Evolutionary conservation across 2,113 vertebrate species (phyloP).

Genomic region (Mus spicilegus): DNA sequence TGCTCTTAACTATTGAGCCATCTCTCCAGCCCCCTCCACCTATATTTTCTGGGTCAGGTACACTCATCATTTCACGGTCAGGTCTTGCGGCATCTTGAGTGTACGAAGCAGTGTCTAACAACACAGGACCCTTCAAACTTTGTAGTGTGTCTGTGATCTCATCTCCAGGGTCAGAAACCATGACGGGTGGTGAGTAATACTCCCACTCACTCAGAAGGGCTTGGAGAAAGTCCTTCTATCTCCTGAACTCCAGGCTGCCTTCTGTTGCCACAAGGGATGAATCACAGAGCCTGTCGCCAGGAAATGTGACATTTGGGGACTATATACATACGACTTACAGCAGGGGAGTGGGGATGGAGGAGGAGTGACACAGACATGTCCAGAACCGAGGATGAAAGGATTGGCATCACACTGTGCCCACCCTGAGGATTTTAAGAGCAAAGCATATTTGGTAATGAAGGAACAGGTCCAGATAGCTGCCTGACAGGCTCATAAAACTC

Average conservation of each 20-base stretch:
- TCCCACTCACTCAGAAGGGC: conserved; percentile 33
- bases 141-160: not conserved
- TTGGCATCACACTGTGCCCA: not conserved
- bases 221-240: conserved; percentile 44
- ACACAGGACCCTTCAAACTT: not conserved
- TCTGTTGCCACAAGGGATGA: conserved; percentile 20
- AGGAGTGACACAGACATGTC: not conserved
- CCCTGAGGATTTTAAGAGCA: not conserved
- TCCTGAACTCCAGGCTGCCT: conserved; percentile 37
- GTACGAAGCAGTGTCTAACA: not conserved
- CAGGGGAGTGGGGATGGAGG: not conserved
- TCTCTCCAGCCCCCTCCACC: not conserved
- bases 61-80: conserved; percentile 37
- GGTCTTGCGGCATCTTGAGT: not conserved
- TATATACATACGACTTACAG: conserved; percentile 8
- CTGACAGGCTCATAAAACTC: not conserved
- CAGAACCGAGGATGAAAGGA: not conserved
- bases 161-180: conserved; percentile 55
- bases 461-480: not conserved
- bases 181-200: conserved; percentile 43
- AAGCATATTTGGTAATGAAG: not conserved
- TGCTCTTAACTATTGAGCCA: not conserved
- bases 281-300: conserved; percentile 48
- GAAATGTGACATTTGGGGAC: conserved; percentile 35
- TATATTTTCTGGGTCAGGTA: conserved; percentile 9